Evolutionary conservation across 2,797 vertebrate species (phyloP).

Genomic region (Antennarius maculatus): DNA sequence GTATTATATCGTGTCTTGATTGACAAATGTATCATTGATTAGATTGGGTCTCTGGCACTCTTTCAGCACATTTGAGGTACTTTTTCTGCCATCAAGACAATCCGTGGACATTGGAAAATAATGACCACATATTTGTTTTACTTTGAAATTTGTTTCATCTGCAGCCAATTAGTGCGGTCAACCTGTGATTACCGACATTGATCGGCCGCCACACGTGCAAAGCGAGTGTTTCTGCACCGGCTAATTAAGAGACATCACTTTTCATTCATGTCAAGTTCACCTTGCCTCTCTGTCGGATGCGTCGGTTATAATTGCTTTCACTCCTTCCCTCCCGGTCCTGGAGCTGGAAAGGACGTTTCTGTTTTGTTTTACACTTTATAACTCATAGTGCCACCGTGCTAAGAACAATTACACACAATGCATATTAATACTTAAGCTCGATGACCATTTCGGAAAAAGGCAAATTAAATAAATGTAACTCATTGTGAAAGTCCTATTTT

Average conservation of each 20-base stretch:
- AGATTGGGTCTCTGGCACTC: conserved; percentile 44
- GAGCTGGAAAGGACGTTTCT: conserved; percentile 44
- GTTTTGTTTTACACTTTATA: conserved; percentile 32
- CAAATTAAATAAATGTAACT: conserved; percentile 69
- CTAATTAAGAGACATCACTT: conserved; percentile 70
- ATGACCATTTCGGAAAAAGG: conserved; percentile 63
- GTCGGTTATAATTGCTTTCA: conserved; percentile 49
- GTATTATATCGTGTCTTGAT: conserved; percentile 63
- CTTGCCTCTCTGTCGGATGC: conserved; percentile 68
- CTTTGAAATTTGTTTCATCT: conserved; percentile 54
- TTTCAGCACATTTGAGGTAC: conserved; percentile 50
- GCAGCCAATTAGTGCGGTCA: conserved; percentile 60
- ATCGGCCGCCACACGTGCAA: conserved; percentile 57
- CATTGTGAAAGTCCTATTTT: conserved; percentile 91
- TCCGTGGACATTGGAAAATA: conserved; percentile 52
- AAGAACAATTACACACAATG: conserved; percentile 45
- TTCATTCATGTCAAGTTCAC: conserved; percentile 75
- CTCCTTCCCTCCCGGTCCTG: conserved; percentile 44
- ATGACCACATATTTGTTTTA: conserved; percentile 38
- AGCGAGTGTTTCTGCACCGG: conserved; percentile 58
- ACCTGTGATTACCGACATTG: conserved; percentile 69
- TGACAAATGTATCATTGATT: conserved; percentile 49
- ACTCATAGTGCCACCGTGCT: conserved; percentile 58
- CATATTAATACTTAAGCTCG: conserved; percentile 56
- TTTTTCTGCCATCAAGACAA: conserved; percentile 66